Evolutionary conservation across 2,113 vertebrate genomes (phyloP), one percentile per base, ranked within the genome.

Genomic region (Paedocypris sp.): DNA sequence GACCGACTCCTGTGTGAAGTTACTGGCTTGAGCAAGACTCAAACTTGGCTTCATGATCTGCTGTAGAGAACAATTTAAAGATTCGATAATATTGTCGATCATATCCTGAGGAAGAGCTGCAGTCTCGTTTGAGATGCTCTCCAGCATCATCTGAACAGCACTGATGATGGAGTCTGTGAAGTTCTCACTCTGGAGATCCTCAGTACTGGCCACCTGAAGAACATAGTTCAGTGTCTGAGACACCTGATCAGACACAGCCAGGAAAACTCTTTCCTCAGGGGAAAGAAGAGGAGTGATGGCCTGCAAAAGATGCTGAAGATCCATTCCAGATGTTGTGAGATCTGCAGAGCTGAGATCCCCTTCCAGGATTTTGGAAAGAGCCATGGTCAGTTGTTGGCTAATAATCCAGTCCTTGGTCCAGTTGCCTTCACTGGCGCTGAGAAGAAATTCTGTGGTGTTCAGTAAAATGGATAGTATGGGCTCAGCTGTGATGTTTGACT

Each of bases 401-500:
- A 64, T 65, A 45, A 83, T 66, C 83, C 84, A 86, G 19, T 53
- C 13, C 6, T 28, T 19, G 4, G 52, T 29, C 13, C 38, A n/a
- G 23, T 19, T 79, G 28, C 83, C 80, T 79, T 75, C 70, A 29
- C 35, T 57, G 6, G 65, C 58, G 32, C 68, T 66, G 52, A 83
- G n/a, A 45, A 85, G 57, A 47, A 57, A 65, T 18, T 68, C 46
- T 31, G 73, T 72, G 69, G 77, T 45, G 19, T 79, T 62, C 56
- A 75, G 68, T 26, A 79, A 20, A 9, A 51, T 11, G 18, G 79
- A 77, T 6, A 83, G 3, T 52, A 72, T 80, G 51, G 60, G 12
- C 18, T 54, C 41, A 6, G 67, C 69, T 3, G 76, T 62, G 72
- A 36, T 61, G 73, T 84, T 73, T 10, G 49, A 43, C 0, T 75